A percentile compares a stretch with the other conserved stretches of the same genome.
Conservation (phyloP, 2,113 vertebrate genomes). For the Cyanoliseus patagonus region DNA sequence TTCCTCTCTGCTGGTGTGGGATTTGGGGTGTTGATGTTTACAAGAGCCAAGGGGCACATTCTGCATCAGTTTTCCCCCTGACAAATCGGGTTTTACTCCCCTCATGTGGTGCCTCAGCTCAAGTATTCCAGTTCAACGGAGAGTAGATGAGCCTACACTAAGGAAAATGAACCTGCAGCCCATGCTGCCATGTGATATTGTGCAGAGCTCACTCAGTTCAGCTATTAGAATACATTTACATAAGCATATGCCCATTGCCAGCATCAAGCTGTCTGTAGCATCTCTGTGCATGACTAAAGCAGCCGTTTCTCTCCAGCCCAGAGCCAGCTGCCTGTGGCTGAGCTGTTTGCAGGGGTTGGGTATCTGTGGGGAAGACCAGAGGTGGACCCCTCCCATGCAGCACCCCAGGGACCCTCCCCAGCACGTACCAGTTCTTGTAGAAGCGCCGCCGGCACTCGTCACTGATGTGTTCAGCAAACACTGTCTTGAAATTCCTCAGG, state of each 20-base stretch:
- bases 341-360: background rate
- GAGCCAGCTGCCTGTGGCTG: background rate
- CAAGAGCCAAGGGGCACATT: background rate
- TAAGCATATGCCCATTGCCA: background rate
- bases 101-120: background rate
- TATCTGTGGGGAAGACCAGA: background rate
- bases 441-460: conserved; percentile 81
- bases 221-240: conserved; percentile 31
- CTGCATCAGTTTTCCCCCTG: background rate
- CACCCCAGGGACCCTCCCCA: background rate
- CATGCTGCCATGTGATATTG: background rate
- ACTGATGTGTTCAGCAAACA: conserved; percentile 82
- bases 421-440: conserved; percentile 81
- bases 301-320: background rate
- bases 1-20: background rate
- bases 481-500: conserved; percentile 78
- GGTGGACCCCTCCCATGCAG: background rate
- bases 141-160: background rate
- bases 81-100: background rate
- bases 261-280: background rate
- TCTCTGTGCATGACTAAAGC: background rate
- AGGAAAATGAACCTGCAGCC: background rate
- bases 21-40: background rate
- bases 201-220: background rate
- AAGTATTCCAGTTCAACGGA: background rate